These are phyloP conservation scores for Atrichornis clamosus DNA, from an alignment of 2,113 vertebrate species.

Conservation along the genomic window DNA sequence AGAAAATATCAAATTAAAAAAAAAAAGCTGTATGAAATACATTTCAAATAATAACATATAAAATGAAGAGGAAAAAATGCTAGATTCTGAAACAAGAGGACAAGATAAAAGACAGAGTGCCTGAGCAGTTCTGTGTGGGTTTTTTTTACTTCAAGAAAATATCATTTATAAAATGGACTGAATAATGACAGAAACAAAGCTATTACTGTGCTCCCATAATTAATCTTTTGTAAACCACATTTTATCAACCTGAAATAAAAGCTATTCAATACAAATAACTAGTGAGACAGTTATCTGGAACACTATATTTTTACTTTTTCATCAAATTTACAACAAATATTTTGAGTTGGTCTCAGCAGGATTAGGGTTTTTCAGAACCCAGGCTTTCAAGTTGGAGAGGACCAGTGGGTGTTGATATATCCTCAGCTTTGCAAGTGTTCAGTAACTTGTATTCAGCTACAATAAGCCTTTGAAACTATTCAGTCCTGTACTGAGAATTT, in stretches of 20 bases:
- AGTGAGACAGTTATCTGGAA: neutral
- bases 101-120: neutral
- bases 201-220: neutral
- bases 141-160: neutral
- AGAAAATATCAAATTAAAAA: neutral
- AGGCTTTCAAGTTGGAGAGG: neutral
- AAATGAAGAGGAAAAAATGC: accelerated
- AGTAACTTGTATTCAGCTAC: neutral
- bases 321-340: neutral
- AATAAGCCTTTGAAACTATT: neutral
- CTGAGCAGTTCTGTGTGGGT: neutral
- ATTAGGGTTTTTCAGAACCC: neutral
- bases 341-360: neutral
- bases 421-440: neutral
- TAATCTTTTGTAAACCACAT: neutral
- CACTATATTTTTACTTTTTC: neutral
- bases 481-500: neutral
- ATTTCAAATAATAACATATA: neutral
- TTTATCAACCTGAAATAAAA: neutral
- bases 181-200: neutral
- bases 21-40: neutral
- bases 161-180: neutral
- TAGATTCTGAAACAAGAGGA: neutral
- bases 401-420: accelerated
- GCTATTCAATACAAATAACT: neutral